These are phyloP conservation scores for Lepidocolaptes lacrymiger DNA, from an alignment of 2,797 vertebrate species.

Conservation along the genomic window DNA sequence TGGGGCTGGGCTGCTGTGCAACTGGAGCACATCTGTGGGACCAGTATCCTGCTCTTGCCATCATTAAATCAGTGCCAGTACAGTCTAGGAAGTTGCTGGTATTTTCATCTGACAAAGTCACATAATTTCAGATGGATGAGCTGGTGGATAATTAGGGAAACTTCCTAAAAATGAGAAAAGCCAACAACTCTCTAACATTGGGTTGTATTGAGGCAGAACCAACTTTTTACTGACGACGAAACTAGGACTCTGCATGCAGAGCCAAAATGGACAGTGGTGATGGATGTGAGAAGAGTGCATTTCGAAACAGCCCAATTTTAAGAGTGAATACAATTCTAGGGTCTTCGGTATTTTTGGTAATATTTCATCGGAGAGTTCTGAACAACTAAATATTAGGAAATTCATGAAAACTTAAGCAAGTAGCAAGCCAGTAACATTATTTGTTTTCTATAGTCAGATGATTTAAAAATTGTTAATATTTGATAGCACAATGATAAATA, in stretches of 20 bases:
- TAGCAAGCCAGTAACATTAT: constrained; percentile 66
- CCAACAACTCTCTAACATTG: neutral
- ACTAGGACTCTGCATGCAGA: neutral
- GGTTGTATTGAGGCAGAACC: neutral
- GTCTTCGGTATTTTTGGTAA: neutral
- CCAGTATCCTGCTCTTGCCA: neutral
- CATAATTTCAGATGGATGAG: neutral
- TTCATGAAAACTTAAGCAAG: constrained; percentile 73
- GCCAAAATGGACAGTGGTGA: neutral
- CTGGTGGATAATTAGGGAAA: neutral
- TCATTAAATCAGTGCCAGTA: neutral
- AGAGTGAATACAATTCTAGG: neutral
- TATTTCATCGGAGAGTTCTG: neutral
- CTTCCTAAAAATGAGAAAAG: neutral
- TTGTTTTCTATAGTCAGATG: constrained; percentile 73
- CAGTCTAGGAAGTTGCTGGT: neutral
- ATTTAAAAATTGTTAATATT: constrained; percentile 78
- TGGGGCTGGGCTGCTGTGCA: neutral
- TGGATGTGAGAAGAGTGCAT: neutral
- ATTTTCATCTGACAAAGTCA: neutral
- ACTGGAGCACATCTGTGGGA: neutral
- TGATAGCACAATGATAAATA: constrained; percentile 79
- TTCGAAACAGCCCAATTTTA: neutral
- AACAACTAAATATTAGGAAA: constrained; percentile 55
- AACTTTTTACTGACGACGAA: neutral